Evolutionary conservation across 1,140 invertebrate genomes (phyloP).

Genomic region (Hormaphis cornu): DNA sequence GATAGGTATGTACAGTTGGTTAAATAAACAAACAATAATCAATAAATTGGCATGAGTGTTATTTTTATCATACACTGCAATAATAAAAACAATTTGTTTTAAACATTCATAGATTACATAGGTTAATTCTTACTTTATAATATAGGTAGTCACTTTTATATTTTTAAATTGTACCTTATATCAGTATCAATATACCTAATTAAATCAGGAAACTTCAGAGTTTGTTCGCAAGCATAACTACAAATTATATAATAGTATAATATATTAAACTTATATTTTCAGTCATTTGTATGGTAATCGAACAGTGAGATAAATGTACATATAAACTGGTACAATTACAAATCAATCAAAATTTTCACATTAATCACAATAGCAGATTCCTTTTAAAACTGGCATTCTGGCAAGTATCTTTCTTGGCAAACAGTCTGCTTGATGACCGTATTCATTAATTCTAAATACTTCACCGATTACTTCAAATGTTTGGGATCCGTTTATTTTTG

Average conservation of each 20-base stretch:
- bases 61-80: not conserved
- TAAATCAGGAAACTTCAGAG: too few species aligned
- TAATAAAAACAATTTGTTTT: not conserved
- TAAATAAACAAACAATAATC: too few species aligned
- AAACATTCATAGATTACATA: not conserved
- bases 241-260: not conserved
- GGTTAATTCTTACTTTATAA: too few species aligned
- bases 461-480: conserved; percentile 26
- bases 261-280: not conserved
- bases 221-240: too few species aligned
- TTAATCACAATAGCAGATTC: conserved; percentile 36
- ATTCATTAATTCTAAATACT: conserved; percentile 37
- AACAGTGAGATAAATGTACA: not conserved
- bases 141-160: too few species aligned
- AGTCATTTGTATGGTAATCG: not conserved
- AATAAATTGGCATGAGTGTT: too few species aligned
- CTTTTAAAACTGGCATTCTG: conserved; percentile 34
- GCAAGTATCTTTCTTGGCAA: conserved; percentile 28
- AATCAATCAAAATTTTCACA: too few species aligned
- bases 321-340: not conserved
- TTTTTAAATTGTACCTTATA: too few species aligned
- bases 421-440: conserved; percentile 37
- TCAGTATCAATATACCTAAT: too few species aligned
- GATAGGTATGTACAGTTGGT: too few species aligned
- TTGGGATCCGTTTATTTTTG: not conserved